These are phyloP conservation scores for Takifugu bimaculatus DNA, from an alignment of 2,113 vertebrate species.

Conservation along the genomic window DNA sequence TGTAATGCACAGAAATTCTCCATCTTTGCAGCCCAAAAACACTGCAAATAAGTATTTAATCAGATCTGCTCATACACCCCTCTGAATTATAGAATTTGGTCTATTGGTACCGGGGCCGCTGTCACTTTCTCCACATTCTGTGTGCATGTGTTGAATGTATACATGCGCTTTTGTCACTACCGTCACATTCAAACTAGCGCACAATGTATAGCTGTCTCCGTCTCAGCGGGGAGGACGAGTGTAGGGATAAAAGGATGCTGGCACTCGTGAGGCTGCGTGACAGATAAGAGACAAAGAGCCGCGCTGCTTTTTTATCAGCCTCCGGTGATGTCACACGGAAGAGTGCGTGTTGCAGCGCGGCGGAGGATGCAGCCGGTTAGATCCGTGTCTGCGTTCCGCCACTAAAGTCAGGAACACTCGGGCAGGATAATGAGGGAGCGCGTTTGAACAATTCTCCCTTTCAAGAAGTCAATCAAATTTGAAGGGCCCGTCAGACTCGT, in stretches of 20 bases:
- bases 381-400: conserved; percentile 18
- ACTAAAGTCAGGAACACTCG: conserved; percentile 13
- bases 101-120: conserved; percentile 25
- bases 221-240: not conserved
- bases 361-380: conserved; percentile 1
- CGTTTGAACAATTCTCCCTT: conserved; percentile 1
- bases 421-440: conserved; percentile 1
- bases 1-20: conserved; percentile 19
- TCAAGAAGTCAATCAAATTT: not conserved
- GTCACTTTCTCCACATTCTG: conserved; percentile 13
- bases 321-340: conserved; percentile 18
- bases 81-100: conserved; percentile 35
- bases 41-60: conserved; percentile 42
- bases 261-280: conserved; percentile 6
- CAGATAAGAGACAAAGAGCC: conserved; percentile 21
- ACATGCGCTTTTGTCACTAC: conserved; percentile 4
- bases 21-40: conserved; percentile 21
- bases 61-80: conserved; percentile 41
- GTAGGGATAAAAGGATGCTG: not conserved
- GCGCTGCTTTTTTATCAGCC: conserved; percentile 11
- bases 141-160: conserved; percentile 8
- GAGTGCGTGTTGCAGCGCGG: conserved; percentile 10
- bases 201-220: conserved; percentile 17
- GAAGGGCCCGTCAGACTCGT: not conserved
- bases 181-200: conserved; percentile 18